Conservation (phyloP, 2,888 invertebrate genomes). For the Pyrrhia umbra region DNA sequence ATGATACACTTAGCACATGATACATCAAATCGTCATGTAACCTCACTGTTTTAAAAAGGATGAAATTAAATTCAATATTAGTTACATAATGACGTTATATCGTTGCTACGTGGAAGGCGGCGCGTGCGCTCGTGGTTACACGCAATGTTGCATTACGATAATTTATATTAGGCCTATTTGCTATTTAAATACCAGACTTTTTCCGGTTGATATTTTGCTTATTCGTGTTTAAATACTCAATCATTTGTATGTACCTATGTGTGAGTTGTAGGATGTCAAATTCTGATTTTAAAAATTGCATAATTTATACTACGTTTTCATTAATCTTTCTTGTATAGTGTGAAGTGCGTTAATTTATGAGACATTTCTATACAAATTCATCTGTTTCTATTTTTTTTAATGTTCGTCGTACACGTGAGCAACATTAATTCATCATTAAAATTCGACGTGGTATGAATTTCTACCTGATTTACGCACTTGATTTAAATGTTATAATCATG, state of each 20-base stretch:
- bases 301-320: conserved; percentile 15
- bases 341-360: conserved; percentile 41
- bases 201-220: conserved; percentile 42
- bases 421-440: conserved; percentile 21
- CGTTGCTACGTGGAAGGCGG: conserved; percentile 39
- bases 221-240: conserved; percentile 28
- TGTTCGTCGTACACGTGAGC: neutral
- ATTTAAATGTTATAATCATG: conserved; percentile 31
- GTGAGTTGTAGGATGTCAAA: neutral
- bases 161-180: conserved; percentile 45
- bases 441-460: conserved; percentile 16
- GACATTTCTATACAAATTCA: conserved; percentile 19
- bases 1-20: neutral
- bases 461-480: conserved; percentile 28
- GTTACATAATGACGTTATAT: conserved; percentile 45
- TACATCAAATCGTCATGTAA: conserved; percentile 1
- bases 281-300: conserved; percentile 5
- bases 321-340: conserved; percentile 30
- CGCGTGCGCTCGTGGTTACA: conserved; percentile 35
- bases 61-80: conserved; percentile 4
- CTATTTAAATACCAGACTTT: conserved; percentile 46
- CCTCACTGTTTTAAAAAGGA: conserved; percentile 20
- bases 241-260: conserved; percentile 10
- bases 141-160: conserved; percentile 62
- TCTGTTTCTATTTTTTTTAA: conserved; percentile 16